A percentile compares a stretch with the other conserved stretches of the same genome.
These are phyloP conservation scores for Acanthosepion lycidas DNA, from an alignment of 2,888 invertebrate species.

Conservation along the genomic window DNA sequence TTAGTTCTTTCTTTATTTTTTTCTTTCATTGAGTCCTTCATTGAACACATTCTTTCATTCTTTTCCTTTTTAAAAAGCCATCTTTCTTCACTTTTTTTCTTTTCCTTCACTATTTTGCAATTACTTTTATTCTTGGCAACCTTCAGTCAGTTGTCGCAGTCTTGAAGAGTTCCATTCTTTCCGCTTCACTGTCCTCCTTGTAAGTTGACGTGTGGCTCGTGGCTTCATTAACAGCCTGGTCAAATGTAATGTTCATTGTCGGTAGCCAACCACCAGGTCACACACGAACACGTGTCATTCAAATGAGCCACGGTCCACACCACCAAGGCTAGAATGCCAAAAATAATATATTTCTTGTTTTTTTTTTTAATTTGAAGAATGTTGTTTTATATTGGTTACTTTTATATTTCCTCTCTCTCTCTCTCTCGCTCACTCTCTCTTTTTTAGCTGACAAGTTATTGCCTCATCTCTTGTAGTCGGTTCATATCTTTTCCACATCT, in stretches of 20 bases:
- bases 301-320: neutral
- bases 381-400: no score
- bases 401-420: no score
- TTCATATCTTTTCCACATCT: no score
- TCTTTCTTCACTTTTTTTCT: neutral
- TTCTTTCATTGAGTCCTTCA: no score
- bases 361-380: no score
- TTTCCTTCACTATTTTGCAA: neutral
- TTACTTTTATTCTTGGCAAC: neutral
- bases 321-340: neutral
- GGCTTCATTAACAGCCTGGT: conserved; percentile 33
- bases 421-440: no score
- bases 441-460: no score
- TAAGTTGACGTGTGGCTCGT: neutral
- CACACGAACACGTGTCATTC: neutral
- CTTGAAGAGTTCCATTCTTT: neutral
- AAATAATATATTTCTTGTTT: no score
- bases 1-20: no score
- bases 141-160: neutral
- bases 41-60: neutral
- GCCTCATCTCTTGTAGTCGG: no score
- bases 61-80: neutral
- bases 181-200: neutral
- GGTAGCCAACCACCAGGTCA: neutral
- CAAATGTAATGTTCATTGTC: conserved; percentile 33